phyloP scores from a whole-genome alignment of 2,888 invertebrate genomes.

The Xestia sexstrigata region DNA sequence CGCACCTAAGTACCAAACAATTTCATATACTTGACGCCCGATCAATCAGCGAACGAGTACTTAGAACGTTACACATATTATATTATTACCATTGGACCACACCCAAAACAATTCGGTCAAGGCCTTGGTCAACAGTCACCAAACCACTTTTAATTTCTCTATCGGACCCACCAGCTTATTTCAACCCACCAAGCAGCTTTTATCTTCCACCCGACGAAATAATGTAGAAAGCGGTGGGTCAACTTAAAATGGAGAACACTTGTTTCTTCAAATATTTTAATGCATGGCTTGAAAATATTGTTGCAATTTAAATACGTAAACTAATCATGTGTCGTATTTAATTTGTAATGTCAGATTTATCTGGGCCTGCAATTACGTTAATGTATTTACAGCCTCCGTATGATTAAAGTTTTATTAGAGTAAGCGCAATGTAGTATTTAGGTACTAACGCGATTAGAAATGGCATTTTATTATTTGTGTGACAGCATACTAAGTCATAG shows the following conservation, averaged over 20 bases:
- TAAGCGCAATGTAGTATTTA: constrained; percentile 16
- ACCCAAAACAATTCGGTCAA: constrained; percentile 80
- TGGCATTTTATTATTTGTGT: neutral
- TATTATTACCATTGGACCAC: constrained; percentile 69
- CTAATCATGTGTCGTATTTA: constrained; percentile 53
- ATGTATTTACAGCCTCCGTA: constrained; percentile 27
- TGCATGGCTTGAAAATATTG: constrained; percentile 43
- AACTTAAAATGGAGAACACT: constrained; percentile 38
- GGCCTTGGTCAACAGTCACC: constrained; percentile 75
- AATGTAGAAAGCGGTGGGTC: constrained; percentile 59
- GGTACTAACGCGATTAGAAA: neutral
- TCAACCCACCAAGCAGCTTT: constrained; percentile 35
- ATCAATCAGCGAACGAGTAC: constrained; percentile 59
- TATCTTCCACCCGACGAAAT: neutral
- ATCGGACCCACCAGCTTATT: constrained; percentile 47
- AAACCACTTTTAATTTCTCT: constrained; percentile 77
- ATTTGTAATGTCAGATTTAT: constrained; percentile 50
- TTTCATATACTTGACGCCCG: constrained; percentile 53
- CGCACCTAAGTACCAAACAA: constrained; percentile 38
- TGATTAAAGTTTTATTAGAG: constrained; percentile 20
- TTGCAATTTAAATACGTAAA: constrained; percentile 61
- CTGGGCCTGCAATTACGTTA: constrained; percentile 30
- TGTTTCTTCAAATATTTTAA: constrained; percentile 59
- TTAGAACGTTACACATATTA: constrained; percentile 59
- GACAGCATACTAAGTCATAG: neutral